These are phyloP conservation scores for Peromyscus californicus DNA, from an alignment of 2,113 vertebrate genomes.

Conservation along the genomic window DNA sequence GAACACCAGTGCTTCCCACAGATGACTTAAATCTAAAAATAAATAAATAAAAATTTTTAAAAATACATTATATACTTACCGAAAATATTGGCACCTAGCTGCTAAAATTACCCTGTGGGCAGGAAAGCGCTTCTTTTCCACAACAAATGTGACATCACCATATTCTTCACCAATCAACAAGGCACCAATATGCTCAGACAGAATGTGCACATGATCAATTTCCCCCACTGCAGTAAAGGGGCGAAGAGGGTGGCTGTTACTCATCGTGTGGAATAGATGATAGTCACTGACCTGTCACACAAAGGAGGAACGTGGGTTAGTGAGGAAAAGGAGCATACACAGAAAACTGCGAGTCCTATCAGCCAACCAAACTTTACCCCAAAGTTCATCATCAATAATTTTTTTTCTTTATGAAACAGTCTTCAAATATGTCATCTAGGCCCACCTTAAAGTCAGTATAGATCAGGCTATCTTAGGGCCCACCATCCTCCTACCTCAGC, in stretches of 20 bases:
- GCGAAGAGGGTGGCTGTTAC: conserved; percentile 96
- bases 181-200: conserved; percentile 98
- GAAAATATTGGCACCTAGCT: conserved; percentile 98
- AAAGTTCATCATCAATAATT: neutral
- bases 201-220: conserved; percentile 98
- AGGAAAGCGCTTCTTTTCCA: conserved; percentile 97
- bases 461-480: neutral
- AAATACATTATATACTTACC: conserved; percentile 86
- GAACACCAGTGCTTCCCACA: conserved; percentile 52
- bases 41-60: neutral
- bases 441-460: neutral
- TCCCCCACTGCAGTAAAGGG: conserved; percentile 96
- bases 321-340: neutral
- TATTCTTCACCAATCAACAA: conserved; percentile 97
- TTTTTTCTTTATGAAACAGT: neutral
- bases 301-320: conserved; percentile 59
- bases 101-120: conserved; percentile 98
- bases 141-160: conserved; percentile 98
- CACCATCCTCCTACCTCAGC: neutral
- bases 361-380: neutral
- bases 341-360: neutral
- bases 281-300: conserved; percentile 85
- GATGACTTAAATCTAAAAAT: conserved; percentile 51
- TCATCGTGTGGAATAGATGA: conserved; percentile 91
- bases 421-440: neutral